Evolutionary conservation across 2,113 vertebrate species (phyloP), one percentile per base, ranked within the genome.

Genomic region (Ciconia maguari): DNA sequence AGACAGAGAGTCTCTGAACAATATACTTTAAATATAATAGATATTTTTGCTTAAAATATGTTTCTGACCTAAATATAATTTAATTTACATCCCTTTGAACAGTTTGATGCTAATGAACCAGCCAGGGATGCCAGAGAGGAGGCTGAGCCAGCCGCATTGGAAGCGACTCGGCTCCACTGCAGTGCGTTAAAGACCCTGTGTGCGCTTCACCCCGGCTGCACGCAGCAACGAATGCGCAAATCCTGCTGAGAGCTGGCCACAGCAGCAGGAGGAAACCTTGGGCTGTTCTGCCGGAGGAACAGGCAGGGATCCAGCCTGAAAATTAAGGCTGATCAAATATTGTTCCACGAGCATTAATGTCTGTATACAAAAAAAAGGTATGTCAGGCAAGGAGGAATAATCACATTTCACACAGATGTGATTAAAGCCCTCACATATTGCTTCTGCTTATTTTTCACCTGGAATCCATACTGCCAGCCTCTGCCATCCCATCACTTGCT

Each of bases 1-100:
- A 84, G 68, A 87, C 77, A 75, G 60, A n/a, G 41, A 83, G 83
- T 72, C 82, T 97, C 97, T 93, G 95, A 97, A 94, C 72, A 65
- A 96, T 95, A 93, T 79, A 87, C 92, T 97, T 93, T 94, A 83
- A 94, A 97, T 95, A 94, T 93, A 97, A 93, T 70, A 96, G 96
- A 95, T 94, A 87, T 97, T 97, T 98, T 90, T 80, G 41, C 82
- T 90, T 64, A 90, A 97, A 97, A 96, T 97, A 96, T 54, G 74
- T 97, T 94, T 92, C 74, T 96, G 96, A 97, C 96, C 96, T 96
- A 98, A 98, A 98, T 98, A 96, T 97, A 97, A 97, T 91, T 85
- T 30, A 10, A 96, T 96, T 97, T 96, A 96, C 97, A 98, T 98
- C 96, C 97, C 96, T 97, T 97, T 97, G 96, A 97, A 97, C 62